A percentile compares a stretch with the other conserved stretches of the same genome.
These are phyloP conservation scores for Caenorhabditis imperialis DNA, from an alignment of 2,888 invertebrate genomes.

Conservation along the genomic window DNA sequence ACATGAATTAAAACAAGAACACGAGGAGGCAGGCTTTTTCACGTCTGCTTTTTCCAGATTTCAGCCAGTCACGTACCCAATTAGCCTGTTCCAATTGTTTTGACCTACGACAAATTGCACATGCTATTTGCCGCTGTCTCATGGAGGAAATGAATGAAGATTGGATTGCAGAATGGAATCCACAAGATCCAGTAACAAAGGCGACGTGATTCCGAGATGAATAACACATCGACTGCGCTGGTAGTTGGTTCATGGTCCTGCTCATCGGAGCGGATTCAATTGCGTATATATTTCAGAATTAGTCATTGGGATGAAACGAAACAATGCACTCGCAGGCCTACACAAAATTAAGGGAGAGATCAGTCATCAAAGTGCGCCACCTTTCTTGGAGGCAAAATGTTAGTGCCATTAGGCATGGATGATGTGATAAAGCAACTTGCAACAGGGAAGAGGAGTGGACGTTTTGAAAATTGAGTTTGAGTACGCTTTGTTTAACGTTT, in stretches of 20 bases:
- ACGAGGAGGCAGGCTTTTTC: conserved; percentile 2
- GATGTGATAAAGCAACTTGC: conserved; percentile 33
- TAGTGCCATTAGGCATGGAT: not conserved
- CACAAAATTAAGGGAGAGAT: conserved; percentile 27
- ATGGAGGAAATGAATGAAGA: too few species aligned
- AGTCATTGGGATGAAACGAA: conserved; percentile 41
- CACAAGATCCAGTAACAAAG: conserved; percentile 9
- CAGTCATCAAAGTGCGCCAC: conserved; percentile 45
- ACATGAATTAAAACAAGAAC: conserved; percentile 8
- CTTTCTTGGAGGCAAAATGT: conserved; percentile 2
- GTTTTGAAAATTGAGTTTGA: conserved; percentile 35
- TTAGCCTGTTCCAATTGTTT: not conserved
- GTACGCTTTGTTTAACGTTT: conserved; percentile 53
- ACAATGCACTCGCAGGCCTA: conserved; percentile 20
- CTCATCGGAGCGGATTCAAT: conserved; percentile 38
- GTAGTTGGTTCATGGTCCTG: conserved; percentile 46
- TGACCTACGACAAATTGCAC: conserved; percentile 4
- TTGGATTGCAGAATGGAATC: conserved; percentile 6
- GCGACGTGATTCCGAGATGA: conserved; percentile 13
- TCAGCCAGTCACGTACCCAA: not conserved
- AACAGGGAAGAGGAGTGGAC: conserved; percentile 12
- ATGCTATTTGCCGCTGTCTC: not conserved
- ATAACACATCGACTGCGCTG: conserved; percentile 13
- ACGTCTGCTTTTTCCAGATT: conserved; percentile 2
- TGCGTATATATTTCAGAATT: conserved; percentile 25